These are phyloP conservation scores for Gobio gobio DNA, from an alignment of 2,113 vertebrate genomes.

Conservation along the genomic window DNA sequence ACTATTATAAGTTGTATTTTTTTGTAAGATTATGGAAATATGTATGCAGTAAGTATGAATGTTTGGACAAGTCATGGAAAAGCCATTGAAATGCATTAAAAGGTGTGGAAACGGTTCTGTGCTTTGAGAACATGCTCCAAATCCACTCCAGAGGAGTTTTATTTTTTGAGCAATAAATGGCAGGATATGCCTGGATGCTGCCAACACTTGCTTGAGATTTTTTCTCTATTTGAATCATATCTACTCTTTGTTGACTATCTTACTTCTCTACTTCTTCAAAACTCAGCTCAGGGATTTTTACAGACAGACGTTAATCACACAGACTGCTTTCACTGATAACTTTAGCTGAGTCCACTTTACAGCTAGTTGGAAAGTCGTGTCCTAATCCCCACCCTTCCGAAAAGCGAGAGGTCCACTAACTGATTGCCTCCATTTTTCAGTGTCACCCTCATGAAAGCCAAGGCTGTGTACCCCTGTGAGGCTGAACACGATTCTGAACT, in stretches of 20 bases:
- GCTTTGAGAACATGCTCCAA: not conserved
- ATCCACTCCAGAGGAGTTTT: not conserved
- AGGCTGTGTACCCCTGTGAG: conserved; percentile 93
- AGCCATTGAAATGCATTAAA: not conserved
- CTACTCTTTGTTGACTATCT: conserved; percentile 65
- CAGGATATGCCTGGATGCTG: conserved; percentile 41
- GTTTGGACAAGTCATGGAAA: not conserved
- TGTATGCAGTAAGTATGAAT: not conserved
- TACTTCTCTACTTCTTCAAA: conserved; percentile 19
- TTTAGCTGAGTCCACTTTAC: conserved; percentile 14
- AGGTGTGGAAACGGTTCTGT: not conserved
- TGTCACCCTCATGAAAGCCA: conserved; percentile 84
- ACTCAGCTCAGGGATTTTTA: not conserved
- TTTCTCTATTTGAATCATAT: conserved; percentile 34
- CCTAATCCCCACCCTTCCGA: conserved; percentile 68
- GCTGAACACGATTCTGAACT: conserved; percentile 96
- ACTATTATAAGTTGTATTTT: not conserved
- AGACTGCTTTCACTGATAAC: conserved; percentile 31
- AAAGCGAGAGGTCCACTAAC: conserved; percentile 67
- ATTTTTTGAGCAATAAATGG: not conserved
- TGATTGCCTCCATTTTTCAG: conserved; percentile 84
- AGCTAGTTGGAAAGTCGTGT: conserved; percentile 68
- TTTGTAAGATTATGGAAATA: not conserved
- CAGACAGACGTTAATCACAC: conserved; percentile 14
- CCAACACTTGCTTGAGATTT: conserved; percentile 59